Percentiles rank a stretch among this genome's conserved stretches.
These are phyloP conservation scores for Euzophera pinguis DNA, from an alignment of 2,888 invertebrate species.

Conservation along the genomic window DNA sequence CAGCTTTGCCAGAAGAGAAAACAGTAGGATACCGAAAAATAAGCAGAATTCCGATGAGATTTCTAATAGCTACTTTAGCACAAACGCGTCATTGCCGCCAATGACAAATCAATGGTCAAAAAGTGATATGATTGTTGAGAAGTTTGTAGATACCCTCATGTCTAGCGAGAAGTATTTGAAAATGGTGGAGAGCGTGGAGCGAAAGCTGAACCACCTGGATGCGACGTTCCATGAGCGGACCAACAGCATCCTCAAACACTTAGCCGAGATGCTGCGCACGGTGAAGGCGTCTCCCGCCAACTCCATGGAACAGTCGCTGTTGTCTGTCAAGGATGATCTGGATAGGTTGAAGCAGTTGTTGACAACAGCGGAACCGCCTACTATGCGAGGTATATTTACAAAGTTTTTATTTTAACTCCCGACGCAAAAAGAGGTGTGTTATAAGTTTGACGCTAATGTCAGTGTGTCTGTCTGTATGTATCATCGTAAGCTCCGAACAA, in stretches of 20 bases:
- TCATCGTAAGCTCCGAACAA: no score
- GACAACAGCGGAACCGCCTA: conserved; percentile 25
- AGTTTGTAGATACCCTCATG: conserved; percentile 61
- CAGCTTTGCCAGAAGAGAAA: neutral
- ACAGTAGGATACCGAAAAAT: neutral
- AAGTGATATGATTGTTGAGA: conserved; percentile 52
- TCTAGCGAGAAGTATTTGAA: conserved; percentile 58
- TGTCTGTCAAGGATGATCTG: conserved; percentile 40
- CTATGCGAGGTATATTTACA: conserved; percentile 39
- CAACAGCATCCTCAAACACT: conserved; percentile 52
- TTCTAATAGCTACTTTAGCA: conserved; percentile 18
- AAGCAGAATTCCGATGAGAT: conserved; percentile 12
- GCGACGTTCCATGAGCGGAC: conserved; percentile 50
- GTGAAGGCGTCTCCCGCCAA: conserved; percentile 35
- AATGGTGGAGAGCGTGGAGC: conserved; percentile 55
- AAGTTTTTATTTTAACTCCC: no score
- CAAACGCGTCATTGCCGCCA: conserved; percentile 19
- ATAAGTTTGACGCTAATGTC: neutral
- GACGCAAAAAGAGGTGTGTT: no score
- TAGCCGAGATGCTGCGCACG: conserved; percentile 47
- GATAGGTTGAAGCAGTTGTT: conserved; percentile 39
- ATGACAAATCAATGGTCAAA: conserved; percentile 27
- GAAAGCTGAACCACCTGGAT: conserved; percentile 52
- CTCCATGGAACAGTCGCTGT: conserved; percentile 34
- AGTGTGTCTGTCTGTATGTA: no score